phyloP scores from a whole-genome alignment of 2,113 vertebrate genomes.

The Pterocles orientalis region DNA sequence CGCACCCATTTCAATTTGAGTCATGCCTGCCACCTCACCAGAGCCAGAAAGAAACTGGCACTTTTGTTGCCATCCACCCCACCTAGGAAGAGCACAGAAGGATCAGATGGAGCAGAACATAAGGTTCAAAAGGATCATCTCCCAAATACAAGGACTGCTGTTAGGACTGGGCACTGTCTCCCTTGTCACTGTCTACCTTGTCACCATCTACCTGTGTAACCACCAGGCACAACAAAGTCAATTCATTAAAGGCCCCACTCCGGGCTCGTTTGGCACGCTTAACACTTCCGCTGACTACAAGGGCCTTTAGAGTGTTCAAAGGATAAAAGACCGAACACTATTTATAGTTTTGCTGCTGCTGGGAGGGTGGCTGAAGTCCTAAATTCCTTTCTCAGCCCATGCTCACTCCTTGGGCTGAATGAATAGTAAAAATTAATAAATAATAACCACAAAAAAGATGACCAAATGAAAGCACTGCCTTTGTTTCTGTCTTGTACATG shows the following conservation, averaged over 20 bases:
- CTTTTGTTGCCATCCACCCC: neutral
- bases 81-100: neutral
- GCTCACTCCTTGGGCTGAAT: neutral
- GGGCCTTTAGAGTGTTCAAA: neutral
- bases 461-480: slow-evolving; percentile 21
- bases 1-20: neutral
- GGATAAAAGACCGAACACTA: slow-evolving; percentile 21
- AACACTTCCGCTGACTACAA: slow-evolving; percentile 7
- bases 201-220: slow-evolving; percentile 48
- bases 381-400: slow-evolving; percentile 14
- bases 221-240: neutral
- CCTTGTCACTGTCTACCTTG: slow-evolving; percentile 51
- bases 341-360: slow-evolving; percentile 42
- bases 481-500: neutral
- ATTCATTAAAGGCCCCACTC: neutral
- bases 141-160: slow-evolving; percentile 1
- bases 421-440: slow-evolving; percentile 35
- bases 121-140: neutral
- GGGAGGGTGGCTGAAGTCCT: neutral
- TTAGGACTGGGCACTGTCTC: slow-evolving; percentile 8
- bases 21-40: neutral
- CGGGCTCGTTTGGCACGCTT: neutral
- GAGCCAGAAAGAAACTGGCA: neutral
- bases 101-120: neutral
- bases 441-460: slow-evolving; percentile 8